Percentiles rank a stretch among this genome's conserved stretches.
Conservation (phyloP, 2,888 invertebrate genomes). For the Sympetrum striolatum region DNA sequence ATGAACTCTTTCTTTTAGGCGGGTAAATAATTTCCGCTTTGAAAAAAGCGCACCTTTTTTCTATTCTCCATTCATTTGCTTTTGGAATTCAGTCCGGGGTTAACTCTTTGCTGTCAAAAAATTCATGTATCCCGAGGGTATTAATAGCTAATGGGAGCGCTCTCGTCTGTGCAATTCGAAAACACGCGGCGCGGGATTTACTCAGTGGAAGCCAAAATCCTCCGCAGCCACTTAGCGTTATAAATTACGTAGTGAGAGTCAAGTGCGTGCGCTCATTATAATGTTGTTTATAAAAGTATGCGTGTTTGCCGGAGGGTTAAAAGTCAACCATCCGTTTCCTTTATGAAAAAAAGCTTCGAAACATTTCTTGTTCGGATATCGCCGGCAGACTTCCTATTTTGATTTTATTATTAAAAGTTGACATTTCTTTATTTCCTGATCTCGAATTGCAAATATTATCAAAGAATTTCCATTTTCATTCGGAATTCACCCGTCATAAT, state of each 20-base stretch:
- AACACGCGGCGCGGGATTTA: background rate
- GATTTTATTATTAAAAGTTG: no score
- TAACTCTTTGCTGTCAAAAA: background rate
- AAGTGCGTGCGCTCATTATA: background rate
- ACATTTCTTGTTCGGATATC: no score
- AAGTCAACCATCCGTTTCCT: background rate
- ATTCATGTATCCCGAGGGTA: background rate
- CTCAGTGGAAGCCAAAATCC: background rate
- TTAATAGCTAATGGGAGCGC: background rate
- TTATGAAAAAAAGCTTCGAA: no score
- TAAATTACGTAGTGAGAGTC: background rate
- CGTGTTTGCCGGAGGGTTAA: background rate
- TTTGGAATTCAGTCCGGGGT: background rate
- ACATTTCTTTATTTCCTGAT: no score
- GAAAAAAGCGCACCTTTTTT: background rate
- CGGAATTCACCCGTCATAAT: no score
- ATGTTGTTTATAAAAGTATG: background rate
- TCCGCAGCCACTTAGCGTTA: background rate
- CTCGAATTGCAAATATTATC: no score
- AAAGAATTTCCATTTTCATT: no score
- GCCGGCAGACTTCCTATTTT: no score
- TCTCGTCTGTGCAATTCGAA: background rate
- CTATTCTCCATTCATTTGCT: background rate
- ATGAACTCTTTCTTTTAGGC: no score
- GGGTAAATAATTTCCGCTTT: no score